phyloP scores from a whole-genome alignment of 2,113 vertebrate genomes.

The Phrynosoma blainvillii region DNA sequence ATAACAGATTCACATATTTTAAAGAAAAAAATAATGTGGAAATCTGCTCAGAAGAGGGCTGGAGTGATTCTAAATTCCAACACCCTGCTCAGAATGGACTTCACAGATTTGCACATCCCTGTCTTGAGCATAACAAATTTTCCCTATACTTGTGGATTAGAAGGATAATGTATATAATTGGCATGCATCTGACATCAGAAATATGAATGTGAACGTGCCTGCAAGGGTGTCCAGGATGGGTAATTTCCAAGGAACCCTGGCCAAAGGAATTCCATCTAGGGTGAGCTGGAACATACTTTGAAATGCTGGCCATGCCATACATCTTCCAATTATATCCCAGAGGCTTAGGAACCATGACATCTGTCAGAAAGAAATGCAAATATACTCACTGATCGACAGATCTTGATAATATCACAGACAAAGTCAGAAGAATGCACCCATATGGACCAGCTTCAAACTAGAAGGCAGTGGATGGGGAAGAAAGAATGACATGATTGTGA shows the following conservation, averaged over 20 bases:
- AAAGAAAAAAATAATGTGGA: no score
- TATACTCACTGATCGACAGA: conserved; percentile 84
- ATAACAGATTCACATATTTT: no score
- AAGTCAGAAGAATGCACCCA: conserved; percentile 88
- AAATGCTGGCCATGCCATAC: background rate
- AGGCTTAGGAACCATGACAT: background rate
- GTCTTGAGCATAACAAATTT: background rate
- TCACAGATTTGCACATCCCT: no score
- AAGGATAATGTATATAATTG: background rate
- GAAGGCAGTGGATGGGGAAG: background rate
- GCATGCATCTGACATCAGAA: no score
- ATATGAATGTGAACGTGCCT: no score
- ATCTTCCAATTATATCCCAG: background rate
- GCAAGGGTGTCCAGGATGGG: background rate
- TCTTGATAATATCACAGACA: conserved; percentile 91
- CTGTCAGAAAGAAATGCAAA: conserved; percentile 7
- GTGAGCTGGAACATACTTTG: background rate
- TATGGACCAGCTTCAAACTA: conserved; percentile 89
- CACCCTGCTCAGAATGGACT: no score
- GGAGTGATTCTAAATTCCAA: no score
- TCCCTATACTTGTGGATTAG: no score
- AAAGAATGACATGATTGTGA: background rate
- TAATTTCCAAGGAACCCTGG: background rate
- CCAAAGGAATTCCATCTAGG: conserved; percentile 3
- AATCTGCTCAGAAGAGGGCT: no score